Evolutionary conservation across 1,140 invertebrate genomes (phyloP), one percentile per base, ranked within the genome.

Genomic region (Zeugodacus cucurbitae): DNA sequence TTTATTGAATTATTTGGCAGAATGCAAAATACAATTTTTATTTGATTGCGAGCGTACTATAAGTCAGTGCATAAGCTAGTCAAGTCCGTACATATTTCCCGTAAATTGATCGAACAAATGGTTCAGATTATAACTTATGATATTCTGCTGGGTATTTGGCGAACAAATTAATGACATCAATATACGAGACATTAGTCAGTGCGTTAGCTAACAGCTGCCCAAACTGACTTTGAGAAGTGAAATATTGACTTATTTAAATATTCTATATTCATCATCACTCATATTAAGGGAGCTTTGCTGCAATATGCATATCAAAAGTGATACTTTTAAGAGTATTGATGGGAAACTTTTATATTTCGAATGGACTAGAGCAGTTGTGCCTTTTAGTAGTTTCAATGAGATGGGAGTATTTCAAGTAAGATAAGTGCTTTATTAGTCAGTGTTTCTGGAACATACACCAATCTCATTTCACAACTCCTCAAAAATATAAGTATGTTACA

Each of bases 1-100:
- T 74, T 74, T 41, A 74, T 74, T 74, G 67, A 74, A 74, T 74
- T 37, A 37, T 37, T 41, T 74, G 67, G 34, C 67, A 41, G 67
- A 22, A 37, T 74, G 14, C 32, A 74, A 32, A 22, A 29, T 34
- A 37, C 34, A 54, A 54, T 54, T 54, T 74, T 41, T 74, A 74
- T 22, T 32, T 74, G 7, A 20, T 20, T 22, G 32, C 17, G 2
- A 74, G 10, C 58, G n/a, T 7, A n/a, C n/a, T n/a, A 62, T 62
- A 26, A 62, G 48, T 54, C 48, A 54, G 48, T 54, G 48, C 4
- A 11, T 54, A 17, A 62, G 58, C 6, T 10, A 26, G 20, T 59
- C 6, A 62, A 22, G 4, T 62, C 0, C 26, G 14, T 37, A 6
- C 34, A 74, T 41, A 37, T n/a, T 41, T 74, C 2, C 17, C 34